phyloP scores from a whole-genome alignment of 2,797 vertebrate species.

The Poecile montanus region DNA sequence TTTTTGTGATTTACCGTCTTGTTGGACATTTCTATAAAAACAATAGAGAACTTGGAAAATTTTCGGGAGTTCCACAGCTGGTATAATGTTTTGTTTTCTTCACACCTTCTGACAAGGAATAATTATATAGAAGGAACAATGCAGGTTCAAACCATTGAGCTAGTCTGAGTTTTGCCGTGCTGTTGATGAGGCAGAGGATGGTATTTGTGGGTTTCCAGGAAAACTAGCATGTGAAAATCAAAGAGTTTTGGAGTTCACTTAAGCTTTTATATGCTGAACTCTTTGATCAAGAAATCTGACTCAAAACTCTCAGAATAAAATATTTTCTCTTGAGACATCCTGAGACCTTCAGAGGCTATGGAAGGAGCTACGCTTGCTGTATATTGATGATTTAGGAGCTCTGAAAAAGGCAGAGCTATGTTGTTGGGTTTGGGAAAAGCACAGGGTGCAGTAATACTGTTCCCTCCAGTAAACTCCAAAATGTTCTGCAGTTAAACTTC shows the following conservation, averaged over 20 bases:
- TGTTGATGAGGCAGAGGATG: background rate
- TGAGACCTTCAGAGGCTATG: background rate
- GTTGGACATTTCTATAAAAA: background rate
- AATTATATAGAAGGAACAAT: background rate
- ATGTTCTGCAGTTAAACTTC: background rate
- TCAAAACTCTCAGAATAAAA: background rate
- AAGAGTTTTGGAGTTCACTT: background rate
- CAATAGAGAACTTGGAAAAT: background rate
- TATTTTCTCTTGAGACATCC: background rate
- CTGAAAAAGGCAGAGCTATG: background rate
- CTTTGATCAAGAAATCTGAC: slow-evolving; percentile 4
- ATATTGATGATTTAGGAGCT: background rate
- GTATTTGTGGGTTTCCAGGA: background rate
- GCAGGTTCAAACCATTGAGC: background rate
- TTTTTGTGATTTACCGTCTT: background rate
- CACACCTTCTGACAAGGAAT: background rate
- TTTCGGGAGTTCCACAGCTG: background rate
- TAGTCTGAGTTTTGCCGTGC: background rate
- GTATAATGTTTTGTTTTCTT: background rate
- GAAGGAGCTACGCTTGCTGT: background rate
- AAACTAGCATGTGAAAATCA: background rate
- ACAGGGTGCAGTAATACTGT: background rate
- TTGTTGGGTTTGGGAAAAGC: background rate
- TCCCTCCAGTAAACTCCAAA: background rate
- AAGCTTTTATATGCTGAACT: background rate